A percentile compares a stretch with the other conserved stretches of the same genome.
Evolutionary conservation across 1,140 invertebrate species (phyloP).

Genomic region (Gryllus bimaculatus): DNA sequence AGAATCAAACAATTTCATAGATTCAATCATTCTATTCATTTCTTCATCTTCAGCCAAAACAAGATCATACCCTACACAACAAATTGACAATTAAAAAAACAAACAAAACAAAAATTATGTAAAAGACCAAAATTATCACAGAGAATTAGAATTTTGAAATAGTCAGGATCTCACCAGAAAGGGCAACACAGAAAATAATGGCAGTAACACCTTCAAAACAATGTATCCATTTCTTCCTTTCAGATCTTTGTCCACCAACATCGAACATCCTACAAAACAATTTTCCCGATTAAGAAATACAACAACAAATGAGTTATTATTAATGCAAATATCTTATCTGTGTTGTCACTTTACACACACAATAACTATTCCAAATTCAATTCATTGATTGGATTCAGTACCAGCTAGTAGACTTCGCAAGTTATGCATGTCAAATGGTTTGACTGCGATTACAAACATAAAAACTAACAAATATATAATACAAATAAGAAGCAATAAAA

Average conservation of each 20-base stretch:
- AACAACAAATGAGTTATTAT: background rate
- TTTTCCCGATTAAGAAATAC: background rate
- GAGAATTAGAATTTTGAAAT: no score
- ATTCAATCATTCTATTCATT: constrained; percentile 82
- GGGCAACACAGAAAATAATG: constrained; percentile 92
- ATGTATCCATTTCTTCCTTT: constrained; percentile 95
- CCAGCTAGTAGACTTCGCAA: no score
- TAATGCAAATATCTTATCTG: background rate
- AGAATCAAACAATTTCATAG: constrained; percentile 89
- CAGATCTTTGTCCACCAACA: constrained; percentile 87
- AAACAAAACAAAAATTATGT: background rate
- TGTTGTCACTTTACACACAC: background rate
- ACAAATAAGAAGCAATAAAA: no score
- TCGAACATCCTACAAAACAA: constrained; percentile 71
- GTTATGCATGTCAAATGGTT: no score
- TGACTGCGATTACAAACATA: no score
- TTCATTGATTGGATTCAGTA: background rate
- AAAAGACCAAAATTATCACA: background rate
- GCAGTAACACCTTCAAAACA: constrained; percentile 94
- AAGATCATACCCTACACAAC: constrained; percentile 57
- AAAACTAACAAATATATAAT: no score
- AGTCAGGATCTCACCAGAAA: constrained; percentile 51
- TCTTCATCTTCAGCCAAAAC: constrained; percentile 59
- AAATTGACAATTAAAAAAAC: background rate
- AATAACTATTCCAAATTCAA: background rate